Conservation (phyloP, 2,797 vertebrate genomes). For the Acrossocheilus fasciatus region DNA sequence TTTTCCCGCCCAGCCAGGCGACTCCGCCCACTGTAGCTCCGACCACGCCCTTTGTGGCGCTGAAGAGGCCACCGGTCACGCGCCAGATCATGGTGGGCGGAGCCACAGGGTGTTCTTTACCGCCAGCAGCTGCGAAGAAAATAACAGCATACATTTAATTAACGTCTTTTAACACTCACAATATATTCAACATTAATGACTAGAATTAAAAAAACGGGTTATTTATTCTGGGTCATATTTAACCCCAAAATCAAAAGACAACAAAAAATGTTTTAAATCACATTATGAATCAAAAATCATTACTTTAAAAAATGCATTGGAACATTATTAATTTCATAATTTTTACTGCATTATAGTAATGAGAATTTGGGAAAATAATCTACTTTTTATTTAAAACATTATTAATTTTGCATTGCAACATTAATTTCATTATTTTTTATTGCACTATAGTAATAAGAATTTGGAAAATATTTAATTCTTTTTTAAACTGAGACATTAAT, state of each 20-base stretch:
- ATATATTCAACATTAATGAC: background rate
- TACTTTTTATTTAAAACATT: no score
- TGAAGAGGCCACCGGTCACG: constrained; percentile 80
- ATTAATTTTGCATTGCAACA: no score
- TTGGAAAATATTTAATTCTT: no score
- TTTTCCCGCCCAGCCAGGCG: constrained; percentile 82
- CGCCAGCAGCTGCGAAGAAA: constrained; percentile 54
- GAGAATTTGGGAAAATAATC: no score
- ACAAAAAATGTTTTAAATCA: background rate
- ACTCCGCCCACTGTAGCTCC: constrained; percentile 81
- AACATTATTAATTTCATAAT: no score
- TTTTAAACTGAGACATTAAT: no score
- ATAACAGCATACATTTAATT: background rate
- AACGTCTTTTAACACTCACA: background rate
- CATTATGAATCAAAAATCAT: no score
- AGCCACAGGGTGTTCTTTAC: constrained; percentile 71
- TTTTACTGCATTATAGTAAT: no score
- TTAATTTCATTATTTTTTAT: no score
- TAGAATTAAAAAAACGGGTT: background rate
- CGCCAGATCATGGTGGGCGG: constrained; percentile 78
- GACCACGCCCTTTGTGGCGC: constrained; percentile 78
- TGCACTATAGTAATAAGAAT: no score
- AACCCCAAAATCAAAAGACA: background rate
- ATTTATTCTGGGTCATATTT: background rate
- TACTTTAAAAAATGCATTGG: no score